Evolutionary conservation across 2,888 invertebrate species (phyloP).

Genomic region (Xanthia togata): DNA sequence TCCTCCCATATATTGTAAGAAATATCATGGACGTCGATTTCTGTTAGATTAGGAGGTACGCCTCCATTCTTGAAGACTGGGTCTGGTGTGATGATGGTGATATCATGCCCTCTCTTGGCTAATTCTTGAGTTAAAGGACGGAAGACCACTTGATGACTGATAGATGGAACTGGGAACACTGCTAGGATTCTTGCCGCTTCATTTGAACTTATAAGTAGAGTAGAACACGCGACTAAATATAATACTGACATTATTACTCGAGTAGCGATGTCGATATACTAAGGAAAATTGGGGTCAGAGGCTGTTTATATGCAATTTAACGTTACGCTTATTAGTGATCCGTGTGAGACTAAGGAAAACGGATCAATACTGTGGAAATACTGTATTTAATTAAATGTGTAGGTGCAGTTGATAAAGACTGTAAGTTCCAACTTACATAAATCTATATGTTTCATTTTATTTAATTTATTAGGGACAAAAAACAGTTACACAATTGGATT

Average conservation of each 20-base stretch:
- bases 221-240: slow-evolving; percentile 25
- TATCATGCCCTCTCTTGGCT: slow-evolving; percentile 82
- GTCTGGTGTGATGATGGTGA: slow-evolving; percentile 82
- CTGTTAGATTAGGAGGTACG: slow-evolving; percentile 77
- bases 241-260: slow-evolving; percentile 30
- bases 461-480: too few relatives aligned
- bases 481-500: too few relatives aligned
- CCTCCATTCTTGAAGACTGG: slow-evolving; percentile 75
- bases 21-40: slow-evolving; percentile 79
- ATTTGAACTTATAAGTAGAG: slow-evolving; percentile 30
- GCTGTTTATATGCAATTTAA: slow-evolving; percentile 21
- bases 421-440: background rate
- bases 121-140: slow-evolving; percentile 80
- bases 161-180: slow-evolving; percentile 80
- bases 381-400: background rate
- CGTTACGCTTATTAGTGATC: background rate
- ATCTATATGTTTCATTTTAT: too few relatives aligned
- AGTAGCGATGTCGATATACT: slow-evolving; percentile 23
- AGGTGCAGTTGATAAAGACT: background rate
- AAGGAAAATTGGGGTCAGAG: background rate
- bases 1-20: slow-evolving; percentile 69
- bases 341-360: background rate
- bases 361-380: background rate
- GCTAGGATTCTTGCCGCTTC: slow-evolving; percentile 70
- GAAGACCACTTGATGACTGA: slow-evolving; percentile 86